Percentiles rank a stretch among this genome's conserved stretches.
Conservation (phyloP, 1,140 invertebrate species). For the Habropoda laboriosa region DNA sequence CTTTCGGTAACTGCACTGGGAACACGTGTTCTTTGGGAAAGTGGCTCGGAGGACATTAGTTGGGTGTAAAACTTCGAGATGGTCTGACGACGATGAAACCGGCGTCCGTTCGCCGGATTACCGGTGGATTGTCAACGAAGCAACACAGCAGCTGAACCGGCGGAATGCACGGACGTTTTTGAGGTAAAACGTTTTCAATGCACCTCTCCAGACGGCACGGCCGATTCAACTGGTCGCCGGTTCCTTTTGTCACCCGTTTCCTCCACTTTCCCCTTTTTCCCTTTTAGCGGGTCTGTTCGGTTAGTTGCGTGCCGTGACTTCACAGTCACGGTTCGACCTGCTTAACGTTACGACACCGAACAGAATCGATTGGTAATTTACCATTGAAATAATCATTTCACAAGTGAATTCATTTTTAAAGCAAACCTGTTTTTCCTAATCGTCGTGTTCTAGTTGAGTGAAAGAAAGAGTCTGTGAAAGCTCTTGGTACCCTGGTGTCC, state of each 20-base stretch:
- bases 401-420: no score
- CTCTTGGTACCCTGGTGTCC: no score
- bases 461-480: no score
- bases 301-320: no score
- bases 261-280: neutral
- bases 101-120: constrained; percentile 1
- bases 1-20: neutral
- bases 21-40: neutral
- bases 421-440: no score
- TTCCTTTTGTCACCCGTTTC: neutral
- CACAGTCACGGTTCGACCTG: no score
- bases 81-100: neutral
- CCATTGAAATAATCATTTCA: no score
- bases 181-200: neutral
- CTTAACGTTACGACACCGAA: no score
- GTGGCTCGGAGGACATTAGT: neutral
- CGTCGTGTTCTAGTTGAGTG: no score
- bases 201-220: neutral
- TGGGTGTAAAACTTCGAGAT: neutral
- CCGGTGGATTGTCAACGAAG: constrained; percentile 5
- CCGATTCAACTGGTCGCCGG: neutral
- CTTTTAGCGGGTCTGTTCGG: neutral
- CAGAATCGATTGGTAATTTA: no score
- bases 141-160: neutral
- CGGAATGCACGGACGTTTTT: neutral